Evolutionary conservation across 2,888 invertebrate species (phyloP).

Genomic region (Apeira syringaria): DNA sequence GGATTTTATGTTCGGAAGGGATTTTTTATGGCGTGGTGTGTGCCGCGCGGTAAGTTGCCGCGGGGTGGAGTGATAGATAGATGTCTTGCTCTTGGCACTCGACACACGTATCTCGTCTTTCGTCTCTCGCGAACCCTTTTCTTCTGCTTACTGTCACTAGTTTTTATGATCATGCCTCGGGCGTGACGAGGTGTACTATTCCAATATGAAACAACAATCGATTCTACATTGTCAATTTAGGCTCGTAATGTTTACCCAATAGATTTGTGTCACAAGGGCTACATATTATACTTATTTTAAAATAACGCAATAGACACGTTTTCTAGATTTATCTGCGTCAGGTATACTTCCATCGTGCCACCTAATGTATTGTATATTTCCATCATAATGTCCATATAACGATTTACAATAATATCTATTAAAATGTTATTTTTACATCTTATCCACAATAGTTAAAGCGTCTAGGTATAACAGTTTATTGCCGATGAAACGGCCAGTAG

Average conservation of each 20-base stretch:
- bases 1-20: slow-evolving; percentile 74
- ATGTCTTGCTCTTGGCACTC: slow-evolving; percentile 41
- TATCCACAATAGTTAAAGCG: no score
- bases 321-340: no score
- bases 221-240: slow-evolving; percentile 24
- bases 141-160: slow-evolving; percentile 37
- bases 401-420: no score
- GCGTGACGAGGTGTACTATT: slow-evolving; percentile 35
- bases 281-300: slow-evolving; percentile 1
- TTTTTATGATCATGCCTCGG: slow-evolving; percentile 40
- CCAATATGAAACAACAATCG: slow-evolving; percentile 11
- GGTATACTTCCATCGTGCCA: no score
- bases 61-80: slow-evolving; percentile 45
- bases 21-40: slow-evolving; percentile 78
- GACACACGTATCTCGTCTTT: slow-evolving; percentile 48
- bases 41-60: slow-evolving; percentile 50
- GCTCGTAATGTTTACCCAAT: slow-evolving; percentile 34
- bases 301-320: slow-evolving; percentile 6
- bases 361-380: no score
- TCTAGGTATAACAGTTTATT: no score
- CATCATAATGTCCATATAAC: no score
- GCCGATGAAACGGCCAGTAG: no score
- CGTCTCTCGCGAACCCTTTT: slow-evolving; percentile 52
- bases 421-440: no score
- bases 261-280: slow-evolving; percentile 32